Percentiles rank a stretch among this genome's conserved stretches.
phyloP scores from a whole-genome alignment of 30 jellyfish, hydroid and myxozoan genomes.

The Hydra vulgaris region DNA sequence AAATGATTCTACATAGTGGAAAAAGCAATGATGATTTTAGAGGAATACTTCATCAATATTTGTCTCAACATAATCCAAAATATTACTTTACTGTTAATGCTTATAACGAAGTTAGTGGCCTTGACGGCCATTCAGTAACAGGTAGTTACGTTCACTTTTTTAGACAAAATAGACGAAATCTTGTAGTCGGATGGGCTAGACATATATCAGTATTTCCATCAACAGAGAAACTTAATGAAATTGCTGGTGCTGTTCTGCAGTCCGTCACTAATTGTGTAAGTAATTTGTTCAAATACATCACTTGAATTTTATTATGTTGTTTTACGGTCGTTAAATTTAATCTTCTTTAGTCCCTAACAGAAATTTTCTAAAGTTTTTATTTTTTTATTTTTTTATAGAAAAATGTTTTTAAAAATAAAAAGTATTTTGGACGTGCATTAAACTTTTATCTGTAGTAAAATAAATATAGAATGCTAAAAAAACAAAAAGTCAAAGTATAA shows the following conservation, averaged over 20 bases:
- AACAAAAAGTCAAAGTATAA: no score
- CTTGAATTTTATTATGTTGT: no score
- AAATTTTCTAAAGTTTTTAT: no score
- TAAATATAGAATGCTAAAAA: no score
- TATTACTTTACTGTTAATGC: background rate
- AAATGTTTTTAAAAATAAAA: no score
- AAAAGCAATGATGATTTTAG: background rate
- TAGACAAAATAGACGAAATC: background rate
- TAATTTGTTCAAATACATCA: no score
- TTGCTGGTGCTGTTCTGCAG: background rate
- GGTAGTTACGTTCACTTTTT: background rate
- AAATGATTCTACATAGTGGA: background rate
- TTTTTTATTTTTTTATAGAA: no score
- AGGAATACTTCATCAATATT: background rate
- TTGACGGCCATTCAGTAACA: background rate
- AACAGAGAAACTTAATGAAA: background rate
- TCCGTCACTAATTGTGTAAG: background rate
- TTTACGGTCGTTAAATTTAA: no score
- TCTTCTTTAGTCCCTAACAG: no score
- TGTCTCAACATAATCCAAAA: background rate
- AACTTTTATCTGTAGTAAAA: no score
- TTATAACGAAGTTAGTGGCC: background rate
- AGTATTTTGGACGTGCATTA: no score
- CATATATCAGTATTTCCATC: background rate
- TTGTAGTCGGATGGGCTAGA: background rate